Conservation (phyloP, 2,797 vertebrate genomes). For the Picus viridis region DNA sequence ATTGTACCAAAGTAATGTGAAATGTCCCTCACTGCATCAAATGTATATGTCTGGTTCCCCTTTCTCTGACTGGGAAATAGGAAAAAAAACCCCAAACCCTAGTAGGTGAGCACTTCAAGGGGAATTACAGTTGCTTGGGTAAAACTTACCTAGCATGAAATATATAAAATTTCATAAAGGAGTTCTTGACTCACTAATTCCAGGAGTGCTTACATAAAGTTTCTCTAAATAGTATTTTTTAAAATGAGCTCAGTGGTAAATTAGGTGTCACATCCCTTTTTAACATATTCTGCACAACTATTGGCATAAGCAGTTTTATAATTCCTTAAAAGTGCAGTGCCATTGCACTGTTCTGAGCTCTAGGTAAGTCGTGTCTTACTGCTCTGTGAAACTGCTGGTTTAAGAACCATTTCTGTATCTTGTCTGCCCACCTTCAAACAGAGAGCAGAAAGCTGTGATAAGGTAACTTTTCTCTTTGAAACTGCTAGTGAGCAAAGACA, state of each 20-base stretch:
- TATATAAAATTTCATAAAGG: not conserved
- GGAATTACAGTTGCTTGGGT: not conserved
- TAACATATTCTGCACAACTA: not conserved
- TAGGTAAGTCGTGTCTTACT: not conserved
- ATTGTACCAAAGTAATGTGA: not conserved
- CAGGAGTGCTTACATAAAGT: not conserved
- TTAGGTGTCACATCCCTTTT: not conserved
- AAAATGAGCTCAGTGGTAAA: not conserved
- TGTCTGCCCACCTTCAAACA: not conserved
- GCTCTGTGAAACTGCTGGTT: not conserved
- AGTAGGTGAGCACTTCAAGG: not conserved
- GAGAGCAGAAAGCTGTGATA: not conserved
- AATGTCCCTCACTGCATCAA: not conserved
- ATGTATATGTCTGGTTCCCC: not conserved
- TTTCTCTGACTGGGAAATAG: not conserved
- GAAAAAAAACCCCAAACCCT: not conserved
- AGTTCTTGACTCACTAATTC: not conserved
- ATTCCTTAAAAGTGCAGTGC: not conserved
- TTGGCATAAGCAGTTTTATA: not conserved
- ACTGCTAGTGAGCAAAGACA: not conserved
- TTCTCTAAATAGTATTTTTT: not conserved
- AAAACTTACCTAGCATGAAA: not conserved
- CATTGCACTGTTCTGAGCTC: not conserved
- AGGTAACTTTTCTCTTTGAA: not conserved
- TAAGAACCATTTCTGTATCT: not conserved